phyloP scores from a whole-genome alignment of 2,888 invertebrate species.

The Nomada hirtipes region DNA sequence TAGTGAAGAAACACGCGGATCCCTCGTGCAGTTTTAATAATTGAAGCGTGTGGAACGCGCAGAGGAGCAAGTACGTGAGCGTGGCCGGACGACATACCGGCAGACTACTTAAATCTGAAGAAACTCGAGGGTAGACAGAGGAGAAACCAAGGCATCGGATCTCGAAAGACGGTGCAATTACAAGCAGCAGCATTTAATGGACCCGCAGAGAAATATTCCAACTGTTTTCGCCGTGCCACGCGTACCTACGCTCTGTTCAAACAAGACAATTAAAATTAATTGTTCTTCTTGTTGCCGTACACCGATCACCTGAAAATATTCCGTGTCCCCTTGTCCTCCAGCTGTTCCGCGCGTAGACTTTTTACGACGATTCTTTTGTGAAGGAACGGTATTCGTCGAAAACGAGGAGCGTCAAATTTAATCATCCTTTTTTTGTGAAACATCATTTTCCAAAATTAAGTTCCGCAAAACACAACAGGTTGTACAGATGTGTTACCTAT shows the following conservation, averaged over 20 bases:
- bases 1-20: constrained; percentile 28
- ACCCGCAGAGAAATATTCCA: constrained; percentile 77
- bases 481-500: too few relatives aligned
- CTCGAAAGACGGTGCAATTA: constrained; percentile 73
- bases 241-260: constrained; percentile 70
- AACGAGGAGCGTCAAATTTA: background rate
- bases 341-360: constrained; percentile 63
- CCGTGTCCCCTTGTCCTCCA: constrained; percentile 66
- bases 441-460: too few relatives aligned
- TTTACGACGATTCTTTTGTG: constrained; percentile 11
- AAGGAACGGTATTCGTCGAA: constrained; percentile 17
- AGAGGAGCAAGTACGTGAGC: constrained; percentile 70
- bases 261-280: constrained; percentile 81
- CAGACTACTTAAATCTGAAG: constrained; percentile 75
- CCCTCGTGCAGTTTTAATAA: constrained; percentile 51
- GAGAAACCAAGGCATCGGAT: constrained; percentile 67
- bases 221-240: constrained; percentile 76
- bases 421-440: too few relatives aligned
- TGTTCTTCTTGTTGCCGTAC: constrained; percentile 69
- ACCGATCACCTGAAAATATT: constrained; percentile 63
- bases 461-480: too few relatives aligned
- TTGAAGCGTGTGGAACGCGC: constrained; percentile 57
- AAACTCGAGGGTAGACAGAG: constrained; percentile 57
- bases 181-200: constrained; percentile 77
- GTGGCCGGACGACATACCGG: constrained; percentile 70